A percentile compares a stretch with the other conserved stretches of the same genome.
Conservation (phyloP, 2,888 invertebrate species). For the Cyrtodaria siliqua region DNA sequence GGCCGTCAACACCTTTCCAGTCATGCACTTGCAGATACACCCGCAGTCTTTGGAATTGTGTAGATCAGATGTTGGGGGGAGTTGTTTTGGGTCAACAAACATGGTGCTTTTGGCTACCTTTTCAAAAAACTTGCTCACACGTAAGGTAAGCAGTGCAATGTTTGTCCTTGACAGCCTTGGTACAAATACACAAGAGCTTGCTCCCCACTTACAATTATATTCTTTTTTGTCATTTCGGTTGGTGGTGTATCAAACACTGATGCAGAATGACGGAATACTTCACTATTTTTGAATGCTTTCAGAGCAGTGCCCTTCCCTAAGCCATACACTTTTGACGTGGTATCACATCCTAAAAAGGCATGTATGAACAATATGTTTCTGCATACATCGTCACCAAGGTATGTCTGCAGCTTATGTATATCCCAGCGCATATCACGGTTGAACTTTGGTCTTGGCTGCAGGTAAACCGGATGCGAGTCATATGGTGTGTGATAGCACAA, state of each 20-base stretch:
- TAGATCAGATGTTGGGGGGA: too few species aligned
- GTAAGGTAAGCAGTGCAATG: too few species aligned
- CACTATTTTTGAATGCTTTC: too few species aligned
- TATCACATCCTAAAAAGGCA: conserved; percentile 52
- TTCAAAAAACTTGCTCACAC: neutral
- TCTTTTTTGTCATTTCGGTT: neutral
- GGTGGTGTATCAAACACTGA: conserved; percentile 3
- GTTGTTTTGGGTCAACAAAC: too few species aligned
- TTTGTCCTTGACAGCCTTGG: too few species aligned
- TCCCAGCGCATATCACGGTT: conserved; percentile 37
- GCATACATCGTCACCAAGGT: conserved; percentile 40
- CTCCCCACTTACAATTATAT: neutral
- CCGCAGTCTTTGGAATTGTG: too few species aligned
- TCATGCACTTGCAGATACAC: conserved; percentile 1
- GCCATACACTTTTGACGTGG: neutral
- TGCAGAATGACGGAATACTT: too few species aligned
- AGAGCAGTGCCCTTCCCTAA: neutral
- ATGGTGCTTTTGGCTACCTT: conserved; percentile 2
- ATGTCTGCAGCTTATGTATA: conserved; percentile 30
- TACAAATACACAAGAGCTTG: too few species aligned
- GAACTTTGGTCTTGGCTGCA: conserved; percentile 33
- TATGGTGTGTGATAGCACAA: conserved; percentile 54
- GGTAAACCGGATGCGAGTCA: conserved; percentile 32
- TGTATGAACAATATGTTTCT: conserved; percentile 45
- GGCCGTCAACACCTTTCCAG: too few species aligned